Base-by-base conservation (phyloP, 2,797 vertebrate species). In the Dermochelys coriacea region DNA sequence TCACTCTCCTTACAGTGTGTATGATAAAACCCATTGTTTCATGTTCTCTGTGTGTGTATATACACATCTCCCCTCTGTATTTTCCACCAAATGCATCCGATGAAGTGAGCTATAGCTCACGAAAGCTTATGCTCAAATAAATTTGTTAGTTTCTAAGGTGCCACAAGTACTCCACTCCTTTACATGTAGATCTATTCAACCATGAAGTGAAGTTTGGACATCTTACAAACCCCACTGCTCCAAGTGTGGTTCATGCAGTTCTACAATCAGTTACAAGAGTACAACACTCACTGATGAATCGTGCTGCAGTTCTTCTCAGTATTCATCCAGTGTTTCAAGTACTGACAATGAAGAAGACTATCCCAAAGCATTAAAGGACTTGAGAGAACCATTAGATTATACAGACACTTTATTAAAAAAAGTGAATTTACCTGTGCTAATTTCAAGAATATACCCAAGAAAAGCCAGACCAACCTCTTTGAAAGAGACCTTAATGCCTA, bases 291-390 rank as follows among this genome's bases (percentile, higher is more conserved):
- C 93, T 0, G 34, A 93, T 71, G 94, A 94, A 82, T 54, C 86
- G 81, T 64, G 19, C 2, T 89, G 92, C 94, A 95, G 23, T 80
- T 91, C 85, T 96, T 95, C 93, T 95, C 96, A 94, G 86, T 37
- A 95, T 9, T 85, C 91, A 41, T 34, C 84, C 89, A 91, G 84
- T 34, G 47, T 52, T 77, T 84, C 79, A 85, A 91, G 51, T 37
- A 11, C 59, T 59, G 50, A 77, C 61, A 89, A 64, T 50, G 79
- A 55, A 91, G 86, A 81, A 85, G 50, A 87, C 85, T 86, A 86
- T 1, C 1, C 34, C 54, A 77, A 27, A 89, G 91, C 59, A 94
- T 74, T 52, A 54, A 89, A 87, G 54, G 15, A 85, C 49, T 85
- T 16, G 4, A 78, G 3, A 80, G 54, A 95, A 90, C 4, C 78